These are phyloP conservation scores for Varecia variegata DNA, from an alignment of 2,797 vertebrate species.

Conservation along the genomic window DNA sequence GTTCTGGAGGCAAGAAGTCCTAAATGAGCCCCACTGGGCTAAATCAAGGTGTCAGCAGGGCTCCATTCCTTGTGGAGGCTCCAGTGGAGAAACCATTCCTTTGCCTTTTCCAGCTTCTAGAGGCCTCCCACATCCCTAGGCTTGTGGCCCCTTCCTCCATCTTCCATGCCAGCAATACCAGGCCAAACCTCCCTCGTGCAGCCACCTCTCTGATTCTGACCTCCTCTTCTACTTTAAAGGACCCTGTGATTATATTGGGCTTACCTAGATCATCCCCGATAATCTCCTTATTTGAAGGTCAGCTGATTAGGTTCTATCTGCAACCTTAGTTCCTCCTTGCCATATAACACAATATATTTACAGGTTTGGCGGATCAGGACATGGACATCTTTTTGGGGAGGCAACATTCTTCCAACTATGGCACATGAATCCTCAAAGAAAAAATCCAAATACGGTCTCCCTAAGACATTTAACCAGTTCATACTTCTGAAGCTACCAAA, in stretches of 20 bases:
- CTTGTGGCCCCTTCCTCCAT: not conserved
- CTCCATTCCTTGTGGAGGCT: not conserved
- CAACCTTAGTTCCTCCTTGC: not conserved
- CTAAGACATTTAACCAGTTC: not conserved
- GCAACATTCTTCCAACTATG: not conserved
- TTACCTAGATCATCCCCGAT: not conserved
- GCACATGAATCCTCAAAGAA: not conserved
- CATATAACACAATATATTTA: not conserved
- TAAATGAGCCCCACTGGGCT: not conserved
- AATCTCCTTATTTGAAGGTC: not conserved
- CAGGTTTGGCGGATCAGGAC: not conserved
- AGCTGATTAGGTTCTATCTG: not conserved
- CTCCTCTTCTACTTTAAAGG: not conserved
- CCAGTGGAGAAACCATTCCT: not conserved
- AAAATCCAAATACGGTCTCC: not conserved
- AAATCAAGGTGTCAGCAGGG: not conserved
- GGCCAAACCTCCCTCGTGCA: not conserved
- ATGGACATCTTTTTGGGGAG: not conserved
- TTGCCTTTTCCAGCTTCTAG: not conserved
- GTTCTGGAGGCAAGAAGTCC: not conserved
- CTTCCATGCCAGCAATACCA: not conserved
- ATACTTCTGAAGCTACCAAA: not conserved
- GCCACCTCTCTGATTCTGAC: not conserved
- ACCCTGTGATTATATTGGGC: not conserved
- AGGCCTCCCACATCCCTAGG: not conserved